Evolutionary conservation across 2,797 vertebrate species (phyloP).

Genomic region (Pangasius macronema): DNA sequence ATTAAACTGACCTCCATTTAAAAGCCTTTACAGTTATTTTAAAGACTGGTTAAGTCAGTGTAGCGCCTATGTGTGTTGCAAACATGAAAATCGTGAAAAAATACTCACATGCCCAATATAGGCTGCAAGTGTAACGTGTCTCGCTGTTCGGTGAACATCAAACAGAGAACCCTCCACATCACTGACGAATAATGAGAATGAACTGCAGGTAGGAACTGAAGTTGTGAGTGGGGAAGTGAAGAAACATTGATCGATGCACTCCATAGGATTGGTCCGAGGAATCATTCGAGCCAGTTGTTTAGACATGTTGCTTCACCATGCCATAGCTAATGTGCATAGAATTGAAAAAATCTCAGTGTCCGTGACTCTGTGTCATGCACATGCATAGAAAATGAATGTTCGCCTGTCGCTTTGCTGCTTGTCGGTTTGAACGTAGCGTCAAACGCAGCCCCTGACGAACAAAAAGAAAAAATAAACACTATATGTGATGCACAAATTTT

Average conservation of each 20-base stretch:
- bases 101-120: not conserved
- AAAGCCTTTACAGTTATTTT: not conserved
- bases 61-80: not conserved
- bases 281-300: not conserved
- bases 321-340: not conserved
- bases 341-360: no score
- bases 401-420: not conserved
- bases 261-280: not conserved
- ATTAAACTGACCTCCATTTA: not conserved
- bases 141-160: no score
- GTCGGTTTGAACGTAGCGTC: no score
- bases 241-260: not conserved
- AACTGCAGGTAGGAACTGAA: not conserved
- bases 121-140: no score
- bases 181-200: no score
- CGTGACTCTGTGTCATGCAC: not conserved
- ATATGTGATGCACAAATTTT: not conserved
- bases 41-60: not conserved
- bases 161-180: no score
- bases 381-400: not conserved
- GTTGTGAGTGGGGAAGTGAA: not conserved
- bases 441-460: not conserved
- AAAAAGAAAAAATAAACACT: not conserved
- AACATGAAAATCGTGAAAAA: not conserved
- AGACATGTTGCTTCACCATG: not conserved